Base-by-base conservation (phyloP, 2,888 invertebrate species). In the Hydriomena furcata region DNA sequence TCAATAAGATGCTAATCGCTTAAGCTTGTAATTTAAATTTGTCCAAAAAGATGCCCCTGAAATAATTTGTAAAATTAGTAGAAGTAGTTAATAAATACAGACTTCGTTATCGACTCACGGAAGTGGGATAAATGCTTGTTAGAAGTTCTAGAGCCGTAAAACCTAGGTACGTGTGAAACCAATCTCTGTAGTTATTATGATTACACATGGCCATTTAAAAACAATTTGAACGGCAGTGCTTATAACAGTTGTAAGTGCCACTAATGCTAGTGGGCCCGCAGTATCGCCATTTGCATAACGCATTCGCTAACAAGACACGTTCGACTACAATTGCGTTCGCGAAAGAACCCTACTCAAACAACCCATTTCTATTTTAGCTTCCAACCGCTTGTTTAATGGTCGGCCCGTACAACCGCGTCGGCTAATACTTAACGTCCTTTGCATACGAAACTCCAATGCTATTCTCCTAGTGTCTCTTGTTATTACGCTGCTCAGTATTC, bases 301-400 rank as follows among this genome's bases (percentile, higher is more conserved):
- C 86, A 87, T 89, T 89, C 85, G 71, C 81, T 89, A 88, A 87
- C 89, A 87, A 87, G 85, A 88, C 89, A 90, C 89, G 89, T 89
- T 78, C 85, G 76, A 80, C 73, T 80, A 85, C 83, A 88, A 90
- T 89, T 87, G 87, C 87, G 84, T 82, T 88, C 86, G 82, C 86
- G 84, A 88, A 89, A 89, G 87, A 89, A 86, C 89, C 88, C 87
- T 86, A 82, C 85, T 89, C 87, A 88, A 90, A 88, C 84, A 87
- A 83, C 81, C 89, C 87, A 88, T 89, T 89, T 82, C 88, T 89
- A 88, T 86, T 89, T 87, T 79, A 84, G 82, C 83, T 81, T 78
- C 75, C 80, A 76, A 79, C 83, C 84, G 82, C 84, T 85, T 88
- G 89, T 87, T 89, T 89, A 89, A 89, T 87, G 89, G 87, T 86